Base-by-base conservation (phyloP, 37 sponge, comb jelly and placozoan genomes). In the Spongilla lacustris region DNA sequence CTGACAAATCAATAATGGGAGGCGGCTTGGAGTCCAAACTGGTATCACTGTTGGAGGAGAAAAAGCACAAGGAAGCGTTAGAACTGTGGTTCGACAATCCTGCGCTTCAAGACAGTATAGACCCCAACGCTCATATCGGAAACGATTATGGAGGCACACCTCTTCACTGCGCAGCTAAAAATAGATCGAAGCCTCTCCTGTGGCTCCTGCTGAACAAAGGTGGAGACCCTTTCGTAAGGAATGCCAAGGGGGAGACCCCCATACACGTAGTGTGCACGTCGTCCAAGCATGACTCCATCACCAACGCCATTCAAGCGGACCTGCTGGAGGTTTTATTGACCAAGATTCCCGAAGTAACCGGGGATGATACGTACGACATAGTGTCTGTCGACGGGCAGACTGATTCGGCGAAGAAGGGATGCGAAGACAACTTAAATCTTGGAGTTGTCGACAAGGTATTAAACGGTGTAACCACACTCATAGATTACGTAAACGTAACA, bases 251-350 rank as follows among this genome's bases (percentile, higher is more conserved):
- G 17, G 91, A 94, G 38, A 90, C 94, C 0, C 85, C 94, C 10
- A 71, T 94, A 0, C 94, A 94, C 50, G 28, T 94, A 9, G 91
- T 90, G 21, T 94, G 94, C 46, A 29, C 79, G 27, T 84, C 91
- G 35, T 32, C 76, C 3, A 67, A 78, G 2, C 26, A 71, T 73
- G 85, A 88, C 46, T 83, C 88, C n/a, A 32, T 86, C 0, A 71
- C 35, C 34, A 36, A 58, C 74, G 83, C 84, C 29, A 67, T 58
- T 29, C 68, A 81, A 21, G 78, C 70, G 23, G 94, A 90, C 10
- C 67, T 88, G 28, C 83, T 94, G 30, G 23, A 67, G 13, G 30
- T 85, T 3, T n/a, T 94, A 36, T 73, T 94, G 12, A 82, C 89
- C 0, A 67, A 41, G 37, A 50, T 89, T 14, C 75, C 90, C 0